Base-by-base conservation (phyloP, 2,888 invertebrate genomes). In the Strigamia crassipes region DNA sequence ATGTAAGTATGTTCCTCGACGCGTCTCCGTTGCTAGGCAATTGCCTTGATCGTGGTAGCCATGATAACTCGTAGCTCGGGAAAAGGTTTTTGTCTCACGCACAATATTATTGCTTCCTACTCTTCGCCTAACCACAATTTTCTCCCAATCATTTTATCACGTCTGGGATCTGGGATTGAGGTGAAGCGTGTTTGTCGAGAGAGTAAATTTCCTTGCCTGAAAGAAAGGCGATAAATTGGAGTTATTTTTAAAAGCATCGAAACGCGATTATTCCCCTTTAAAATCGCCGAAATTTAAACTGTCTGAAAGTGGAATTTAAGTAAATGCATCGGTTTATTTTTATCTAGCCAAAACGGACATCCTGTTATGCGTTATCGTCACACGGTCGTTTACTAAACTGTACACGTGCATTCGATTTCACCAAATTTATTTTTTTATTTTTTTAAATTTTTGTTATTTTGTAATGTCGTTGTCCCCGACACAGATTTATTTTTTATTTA, bases 11-110 rank as follows among this genome's bases (percentile, higher is more conserved):
- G 1, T 66, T 66, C 13, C 31, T 27, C 4, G 1, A 21, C 66
- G 66, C 66, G 66, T 66, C 66, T 66, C 66, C 27, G 66, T 66
- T 66, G 66, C 66, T 66, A 66, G 23, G 66, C 66, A 61, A 61
- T 61, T 61, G 10, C n/a, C 42, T 46, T 13, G 23, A 18, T 61
- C 61, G n/a, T n/a, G 66, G 66, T 31, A 66, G 66, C 66, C 66
- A 66, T 66, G 66, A 66, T 66, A 10, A 61, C 21, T 61, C 27
- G 27, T 31, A 23, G 21, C 66, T 66, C 27, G 18, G 18, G 18
- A n/a, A n/a, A 51, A 51, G 51, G 15, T 51, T 51, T 51, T 51
- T 51, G 51, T 51, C 51, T 18, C 18, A 18, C 13, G 13, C 41
- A 13, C 42, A 46, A 12, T 13, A 13, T 46, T 46, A 46, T 13